A percentile compares a stretch with the other conserved stretches of the same genome.
These are phyloP conservation scores for Pteropus rufus DNA, from an alignment of 2,797 vertebrate genomes.

Conservation along the genomic window DNA sequence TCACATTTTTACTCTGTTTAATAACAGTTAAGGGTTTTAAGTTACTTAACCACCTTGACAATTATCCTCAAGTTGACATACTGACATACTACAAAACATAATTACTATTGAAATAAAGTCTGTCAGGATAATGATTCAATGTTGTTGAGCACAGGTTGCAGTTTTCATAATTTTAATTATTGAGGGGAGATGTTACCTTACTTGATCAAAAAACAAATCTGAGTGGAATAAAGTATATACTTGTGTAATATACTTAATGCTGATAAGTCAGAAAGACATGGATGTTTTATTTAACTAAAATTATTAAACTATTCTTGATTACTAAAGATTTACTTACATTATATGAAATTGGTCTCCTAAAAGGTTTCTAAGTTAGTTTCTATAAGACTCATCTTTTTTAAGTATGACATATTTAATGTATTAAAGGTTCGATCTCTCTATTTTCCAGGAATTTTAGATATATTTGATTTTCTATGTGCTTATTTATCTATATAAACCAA, in stretches of 20 bases:
- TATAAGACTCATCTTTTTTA: not conserved
- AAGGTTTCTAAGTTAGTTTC: not conserved
- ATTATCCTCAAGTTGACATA: not conserved
- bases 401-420: not conserved
- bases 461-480: not conserved
- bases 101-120: not conserved
- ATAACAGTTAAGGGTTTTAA: not conserved
- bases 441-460: not conserved
- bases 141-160: not conserved
- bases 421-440: not conserved
- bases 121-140: not conserved
- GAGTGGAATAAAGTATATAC: not conserved
- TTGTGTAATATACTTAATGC: not conserved
- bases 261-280: not conserved
- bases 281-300: not conserved
- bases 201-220: not conserved
- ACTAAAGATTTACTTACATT: not conserved
- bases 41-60: not conserved
- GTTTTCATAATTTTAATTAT: not conserved
- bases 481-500: not conserved
- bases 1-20: not conserved
- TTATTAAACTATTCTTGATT: slow-evolving; percentile 6
- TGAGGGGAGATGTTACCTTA: not conserved
- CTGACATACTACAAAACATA: not conserved
- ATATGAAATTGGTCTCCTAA: not conserved